Percentiles rank a stretch among this genome's conserved stretches.
These are phyloP conservation scores for Phenganax marumi DNA, from an alignment of 92 coral and sea anemone species.

Conservation along the genomic window DNA sequence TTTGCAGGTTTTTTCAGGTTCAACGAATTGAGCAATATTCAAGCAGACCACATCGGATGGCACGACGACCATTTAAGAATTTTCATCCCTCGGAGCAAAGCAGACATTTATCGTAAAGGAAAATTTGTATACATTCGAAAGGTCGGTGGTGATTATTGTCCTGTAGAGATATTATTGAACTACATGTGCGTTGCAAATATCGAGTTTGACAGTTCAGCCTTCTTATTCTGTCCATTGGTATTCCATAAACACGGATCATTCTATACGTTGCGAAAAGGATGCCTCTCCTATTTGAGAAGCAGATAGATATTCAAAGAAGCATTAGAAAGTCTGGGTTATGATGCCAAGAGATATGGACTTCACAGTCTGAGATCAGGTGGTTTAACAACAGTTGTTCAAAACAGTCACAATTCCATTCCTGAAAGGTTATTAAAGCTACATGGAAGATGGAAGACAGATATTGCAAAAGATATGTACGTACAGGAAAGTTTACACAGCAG, in stretches of 20 bases:
- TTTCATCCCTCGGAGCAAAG: not conserved
- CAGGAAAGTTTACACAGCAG: constrained; percentile 47
- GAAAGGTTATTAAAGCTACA: constrained; percentile 59
- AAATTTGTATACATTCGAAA: not conserved
- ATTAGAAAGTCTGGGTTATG: not conserved
- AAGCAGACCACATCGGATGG: constrained; percentile 23
- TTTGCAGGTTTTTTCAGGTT: constrained; percentile 46
- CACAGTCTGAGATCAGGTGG: constrained; percentile 48
- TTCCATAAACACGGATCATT: not conserved
- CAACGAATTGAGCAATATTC: constrained; percentile 38
- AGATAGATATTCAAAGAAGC: constrained; percentile 24
- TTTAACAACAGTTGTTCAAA: constrained; percentile 44
- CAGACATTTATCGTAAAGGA: constrained; percentile 2
- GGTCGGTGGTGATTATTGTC: not conserved
- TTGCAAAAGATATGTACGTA: constrained; percentile 57
- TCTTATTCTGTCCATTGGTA: not conserved
- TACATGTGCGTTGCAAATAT: not conserved
- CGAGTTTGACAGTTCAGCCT: not conserved
- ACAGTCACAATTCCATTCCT: constrained; percentile 28
- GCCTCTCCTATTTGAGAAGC: not conserved
- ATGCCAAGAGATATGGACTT: constrained; percentile 34
- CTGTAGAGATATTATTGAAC: not conserved
- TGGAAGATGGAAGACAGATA: constrained; percentile 59
- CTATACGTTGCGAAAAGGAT: not conserved
- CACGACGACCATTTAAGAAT: constrained; percentile 16